A percentile compares a stretch with the other conserved stretches of the same genome.
phyloP scores from a whole-genome alignment of 2,888 invertebrate genomes.

The Sericinus montela region DNA sequence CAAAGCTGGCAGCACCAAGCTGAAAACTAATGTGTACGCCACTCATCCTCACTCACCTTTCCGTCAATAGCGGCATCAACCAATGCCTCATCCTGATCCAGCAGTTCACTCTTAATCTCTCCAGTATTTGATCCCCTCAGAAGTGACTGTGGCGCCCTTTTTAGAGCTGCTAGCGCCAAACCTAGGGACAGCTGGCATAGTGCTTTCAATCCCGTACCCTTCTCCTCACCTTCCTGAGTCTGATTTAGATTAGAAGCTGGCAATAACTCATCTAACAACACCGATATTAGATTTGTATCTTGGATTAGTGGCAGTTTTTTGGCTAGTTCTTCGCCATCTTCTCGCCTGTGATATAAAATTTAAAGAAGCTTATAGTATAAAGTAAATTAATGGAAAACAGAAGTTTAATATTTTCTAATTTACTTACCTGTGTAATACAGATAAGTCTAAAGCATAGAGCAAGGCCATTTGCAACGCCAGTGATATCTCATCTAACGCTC shows the following conservation, averaged over 20 bases:
- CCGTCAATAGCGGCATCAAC: constrained; percentile 89
- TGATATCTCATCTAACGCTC: constrained; percentile 88
- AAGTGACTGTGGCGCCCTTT: constrained; percentile 62
- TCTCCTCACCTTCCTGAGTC: constrained; percentile 27
- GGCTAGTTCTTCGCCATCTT: constrained; percentile 86
- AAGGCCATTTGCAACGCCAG: constrained; percentile 90
- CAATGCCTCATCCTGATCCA: constrained; percentile 89
- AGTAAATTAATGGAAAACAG: too few relatives aligned
- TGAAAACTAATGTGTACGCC: too few relatives aligned
- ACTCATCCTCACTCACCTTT: constrained; percentile 70
- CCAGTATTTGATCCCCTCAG: constrained; percentile 35
- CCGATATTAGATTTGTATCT: constrained; percentile 78
- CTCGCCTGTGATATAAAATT: constrained; percentile 66
- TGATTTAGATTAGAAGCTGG: constrained; percentile 34
- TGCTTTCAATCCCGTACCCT: constrained; percentile 43
- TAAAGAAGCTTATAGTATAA: too few relatives aligned
- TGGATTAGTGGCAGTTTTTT: constrained; percentile 83
- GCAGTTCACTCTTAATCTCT: constrained; percentile 41
- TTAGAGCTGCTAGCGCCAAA: constrained; percentile 58
- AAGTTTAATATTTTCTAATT: neutral
- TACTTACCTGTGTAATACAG: constrained; percentile 81
- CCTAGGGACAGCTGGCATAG: constrained; percentile 59
- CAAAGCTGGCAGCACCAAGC: too few relatives aligned
- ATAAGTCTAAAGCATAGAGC: constrained; percentile 90
- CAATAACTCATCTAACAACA: constrained; percentile 71